Evolutionary conservation across 1,140 invertebrate genomes (phyloP).

Genomic region (Scaptomyza graminum): DNA sequence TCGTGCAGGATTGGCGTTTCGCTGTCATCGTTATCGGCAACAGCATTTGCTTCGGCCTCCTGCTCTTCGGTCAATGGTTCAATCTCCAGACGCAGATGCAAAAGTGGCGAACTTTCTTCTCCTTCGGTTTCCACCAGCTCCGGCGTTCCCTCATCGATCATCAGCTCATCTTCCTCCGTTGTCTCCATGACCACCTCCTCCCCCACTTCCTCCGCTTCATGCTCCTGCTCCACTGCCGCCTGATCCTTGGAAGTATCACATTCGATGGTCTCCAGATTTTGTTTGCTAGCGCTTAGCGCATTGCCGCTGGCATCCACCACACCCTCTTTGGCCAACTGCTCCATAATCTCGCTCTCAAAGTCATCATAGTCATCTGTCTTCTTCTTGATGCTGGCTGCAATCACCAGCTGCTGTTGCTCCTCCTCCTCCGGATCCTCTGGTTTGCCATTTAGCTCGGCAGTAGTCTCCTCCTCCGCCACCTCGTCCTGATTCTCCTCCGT

Average conservation of each 20-base stretch:
- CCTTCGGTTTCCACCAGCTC: background rate
- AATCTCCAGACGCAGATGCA: slow-evolving; percentile 2
- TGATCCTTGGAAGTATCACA: slow-evolving; percentile 29
- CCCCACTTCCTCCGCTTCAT: background rate
- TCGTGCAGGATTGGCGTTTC: slow-evolving; percentile 28
- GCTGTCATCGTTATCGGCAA: slow-evolving; percentile 27
- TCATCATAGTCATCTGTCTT: slow-evolving; percentile 51
- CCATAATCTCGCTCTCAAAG: slow-evolving; percentile 65
- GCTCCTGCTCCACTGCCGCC: background rate
- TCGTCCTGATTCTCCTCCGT: slow-evolving; percentile 20
- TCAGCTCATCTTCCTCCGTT: too few relatives aligned
- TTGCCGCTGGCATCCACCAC: slow-evolving; percentile 67
- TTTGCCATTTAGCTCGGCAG: background rate
- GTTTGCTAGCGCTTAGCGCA: slow-evolving; percentile 55
- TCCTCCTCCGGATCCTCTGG: background rate
- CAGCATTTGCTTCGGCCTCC: slow-evolving; percentile 31
- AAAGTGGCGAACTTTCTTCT: background rate
- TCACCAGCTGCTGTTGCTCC: slow-evolving; percentile 1
- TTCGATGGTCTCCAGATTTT: slow-evolving; percentile 1
- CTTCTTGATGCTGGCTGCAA: slow-evolving; percentile 6
- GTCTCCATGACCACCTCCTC: too few relatives aligned
- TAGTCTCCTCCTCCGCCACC: too few relatives aligned
- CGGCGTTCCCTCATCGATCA: too few relatives aligned
- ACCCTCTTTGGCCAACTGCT: slow-evolving; percentile 61
- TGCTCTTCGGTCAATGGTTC: slow-evolving; percentile 26